Percentiles rank a stretch among this genome's conserved stretches.
These are phyloP conservation scores for Prosapia bicincta DNA, from an alignment of 2,888 invertebrate genomes.

Conservation along the genomic window DNA sequence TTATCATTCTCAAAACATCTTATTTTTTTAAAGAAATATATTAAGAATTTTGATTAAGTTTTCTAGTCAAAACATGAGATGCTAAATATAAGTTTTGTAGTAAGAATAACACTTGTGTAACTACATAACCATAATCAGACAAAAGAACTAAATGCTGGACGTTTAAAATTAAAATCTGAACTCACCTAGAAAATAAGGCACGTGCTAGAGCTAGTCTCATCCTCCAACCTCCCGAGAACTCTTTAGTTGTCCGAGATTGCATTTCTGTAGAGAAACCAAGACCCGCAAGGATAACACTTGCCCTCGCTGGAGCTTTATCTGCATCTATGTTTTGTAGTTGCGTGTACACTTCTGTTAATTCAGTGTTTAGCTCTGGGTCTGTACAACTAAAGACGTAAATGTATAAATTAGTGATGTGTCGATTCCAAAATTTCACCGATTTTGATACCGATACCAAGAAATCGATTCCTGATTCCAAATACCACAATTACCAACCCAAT, in stretches of 20 bases:
- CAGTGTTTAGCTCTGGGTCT: slow-evolving; percentile 57
- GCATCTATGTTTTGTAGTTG: slow-evolving; percentile 88
- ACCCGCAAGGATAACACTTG: slow-evolving; percentile 92
- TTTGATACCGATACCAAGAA: no score
- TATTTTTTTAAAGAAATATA: no score
- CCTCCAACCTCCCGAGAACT: slow-evolving; percentile 98
- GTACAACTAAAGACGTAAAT: slow-evolving; percentile 53
- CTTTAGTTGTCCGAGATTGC: slow-evolving; percentile 83
- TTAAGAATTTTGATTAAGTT: no score
- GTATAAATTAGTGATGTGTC: no score
- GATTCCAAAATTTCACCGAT: no score
- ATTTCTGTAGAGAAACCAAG: slow-evolving; percentile 89
- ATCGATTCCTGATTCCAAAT: no score
- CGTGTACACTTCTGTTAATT: slow-evolving; percentile 78
- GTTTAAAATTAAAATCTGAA: no score
- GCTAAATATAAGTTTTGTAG: neutral
- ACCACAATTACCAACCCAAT: no score
- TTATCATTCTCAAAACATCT: no score
- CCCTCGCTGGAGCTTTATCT: slow-evolving; percentile 93
- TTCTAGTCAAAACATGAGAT: no score
- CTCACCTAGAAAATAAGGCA: slow-evolving; percentile 86
- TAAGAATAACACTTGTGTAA: neutral
- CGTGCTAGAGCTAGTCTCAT: slow-evolving; percentile 97
- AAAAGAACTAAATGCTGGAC: no score
- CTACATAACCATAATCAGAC: no score